phyloP scores from a whole-genome alignment of 2,113 vertebrate species.

The Lepus europaeus region DNA sequence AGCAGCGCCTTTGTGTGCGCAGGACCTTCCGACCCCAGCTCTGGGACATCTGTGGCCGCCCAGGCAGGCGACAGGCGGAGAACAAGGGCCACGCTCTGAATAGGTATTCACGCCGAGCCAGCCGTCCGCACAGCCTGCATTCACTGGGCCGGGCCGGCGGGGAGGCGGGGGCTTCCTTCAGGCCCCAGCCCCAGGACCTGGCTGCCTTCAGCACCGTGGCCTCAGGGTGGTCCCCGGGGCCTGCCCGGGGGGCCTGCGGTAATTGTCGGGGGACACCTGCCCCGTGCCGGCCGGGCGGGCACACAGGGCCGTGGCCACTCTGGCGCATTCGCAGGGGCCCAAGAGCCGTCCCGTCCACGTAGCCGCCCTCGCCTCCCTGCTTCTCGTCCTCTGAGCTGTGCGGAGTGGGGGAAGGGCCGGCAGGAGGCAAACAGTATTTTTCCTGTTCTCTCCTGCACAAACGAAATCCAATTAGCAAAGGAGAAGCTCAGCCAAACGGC shows the following conservation, averaged over 20 bases:
- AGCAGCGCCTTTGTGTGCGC: background rate
- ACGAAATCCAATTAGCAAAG: slow-evolving; percentile 54
- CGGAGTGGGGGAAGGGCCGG: background rate
- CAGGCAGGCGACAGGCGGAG: background rate
- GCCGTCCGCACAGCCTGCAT: background rate
- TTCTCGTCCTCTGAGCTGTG: background rate
- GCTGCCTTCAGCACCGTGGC: background rate
- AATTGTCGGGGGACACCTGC: slow-evolving; percentile 45
- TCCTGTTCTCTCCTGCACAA: slow-evolving; percentile 73
- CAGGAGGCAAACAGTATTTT: slow-evolving; percentile 58
- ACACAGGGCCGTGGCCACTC: background rate
- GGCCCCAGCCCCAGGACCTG: background rate
- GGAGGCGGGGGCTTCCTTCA: background rate
- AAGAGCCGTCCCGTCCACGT: background rate
- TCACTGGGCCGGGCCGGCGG: background rate
- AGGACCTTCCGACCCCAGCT: background rate
- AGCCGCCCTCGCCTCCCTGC: background rate
- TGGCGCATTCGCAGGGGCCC: slow-evolving; percentile 29
- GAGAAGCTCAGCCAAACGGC: background rate
- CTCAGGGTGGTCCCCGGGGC: background rate
- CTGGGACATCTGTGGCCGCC: background rate
- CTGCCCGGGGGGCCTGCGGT: background rate
- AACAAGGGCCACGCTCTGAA: background rate
- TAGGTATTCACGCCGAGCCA: background rate
- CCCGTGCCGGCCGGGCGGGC: background rate